phyloP scores from a whole-genome alignment of 2,797 vertebrate species.

The Enteromius trimaculatus region DNA sequence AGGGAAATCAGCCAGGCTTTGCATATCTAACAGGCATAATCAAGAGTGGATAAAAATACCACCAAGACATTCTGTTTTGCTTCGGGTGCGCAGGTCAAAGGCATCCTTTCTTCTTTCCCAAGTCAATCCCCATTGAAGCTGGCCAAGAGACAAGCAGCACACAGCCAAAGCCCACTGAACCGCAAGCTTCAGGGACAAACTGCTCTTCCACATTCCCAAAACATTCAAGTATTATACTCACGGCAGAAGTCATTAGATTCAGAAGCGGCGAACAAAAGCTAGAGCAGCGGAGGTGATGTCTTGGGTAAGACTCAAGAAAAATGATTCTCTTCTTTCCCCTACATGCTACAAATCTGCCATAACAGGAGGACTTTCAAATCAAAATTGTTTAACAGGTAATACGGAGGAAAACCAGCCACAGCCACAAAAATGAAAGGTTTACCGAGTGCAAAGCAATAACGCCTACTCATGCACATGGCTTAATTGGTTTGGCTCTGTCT shows the following conservation, averaged over 20 bases:
- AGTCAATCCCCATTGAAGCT: constrained; percentile 40
- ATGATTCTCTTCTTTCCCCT: background rate
- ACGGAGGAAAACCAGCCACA: constrained; percentile 61
- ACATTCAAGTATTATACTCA: constrained; percentile 17
- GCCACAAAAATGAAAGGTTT: constrained; percentile 56
- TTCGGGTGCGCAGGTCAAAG: constrained; percentile 47
- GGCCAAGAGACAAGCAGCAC: constrained; percentile 40
- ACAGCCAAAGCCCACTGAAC: constrained; percentile 45
- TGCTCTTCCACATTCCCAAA: constrained; percentile 6
- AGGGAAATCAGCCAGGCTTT: constrained; percentile 59
- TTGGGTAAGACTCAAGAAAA: background rate
- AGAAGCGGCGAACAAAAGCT: background rate
- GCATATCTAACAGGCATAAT: constrained; percentile 61
- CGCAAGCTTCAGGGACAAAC: constrained; percentile 1
- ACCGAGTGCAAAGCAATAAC: constrained; percentile 67
- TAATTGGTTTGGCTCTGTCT: constrained; percentile 67
- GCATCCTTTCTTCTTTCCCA: constrained; percentile 46
- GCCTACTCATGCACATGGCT: constrained; percentile 57
- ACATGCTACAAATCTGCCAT: constrained; percentile 48
- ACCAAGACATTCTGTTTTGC: constrained; percentile 47
- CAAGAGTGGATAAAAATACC: constrained; percentile 64
- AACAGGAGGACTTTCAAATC: constrained; percentile 39
- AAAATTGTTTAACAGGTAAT: constrained; percentile 55
- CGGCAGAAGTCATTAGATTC: background rate
- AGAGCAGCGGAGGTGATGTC: background rate